phyloP scores from a whole-genome alignment of 1,140 invertebrate genomes.

The Holotrichia oblita region DNA sequence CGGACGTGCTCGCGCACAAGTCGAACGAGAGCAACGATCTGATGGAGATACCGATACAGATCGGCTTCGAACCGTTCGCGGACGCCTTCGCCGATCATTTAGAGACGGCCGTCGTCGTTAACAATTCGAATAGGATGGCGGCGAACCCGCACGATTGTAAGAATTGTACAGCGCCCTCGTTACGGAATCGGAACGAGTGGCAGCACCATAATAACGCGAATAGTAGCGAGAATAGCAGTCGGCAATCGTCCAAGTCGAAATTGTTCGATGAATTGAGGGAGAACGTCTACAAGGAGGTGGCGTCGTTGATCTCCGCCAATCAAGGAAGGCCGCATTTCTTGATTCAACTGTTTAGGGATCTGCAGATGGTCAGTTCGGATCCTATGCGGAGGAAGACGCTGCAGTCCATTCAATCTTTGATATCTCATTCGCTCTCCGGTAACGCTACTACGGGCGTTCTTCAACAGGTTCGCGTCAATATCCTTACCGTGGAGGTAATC shows the following conservation, averaged over 20 bases:
- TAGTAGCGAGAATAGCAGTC: neutral
- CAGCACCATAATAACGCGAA: slow-evolving; percentile 45
- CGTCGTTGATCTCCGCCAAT: slow-evolving; percentile 75
- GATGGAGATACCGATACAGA: neutral
- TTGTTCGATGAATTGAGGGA: slow-evolving; percentile 72
- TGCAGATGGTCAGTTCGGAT: slow-evolving; percentile 73
- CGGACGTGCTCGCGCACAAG: slow-evolving; percentile 62
- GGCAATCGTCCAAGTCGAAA: slow-evolving; percentile 59
- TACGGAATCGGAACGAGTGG: slow-evolving; percentile 51
- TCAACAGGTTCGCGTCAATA: slow-evolving; percentile 37
- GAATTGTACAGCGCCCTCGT: slow-evolving; percentile 41
- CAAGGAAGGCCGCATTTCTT: slow-evolving; percentile 74
- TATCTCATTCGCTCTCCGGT: slow-evolving; percentile 54
- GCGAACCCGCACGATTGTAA: slow-evolving; percentile 47
- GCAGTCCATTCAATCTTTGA: slow-evolving; percentile 65
- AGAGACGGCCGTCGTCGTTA: slow-evolving; percentile 36
- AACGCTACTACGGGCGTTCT: slow-evolving; percentile 37
- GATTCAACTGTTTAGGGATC: slow-evolving; percentile 72
- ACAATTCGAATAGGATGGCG: slow-evolving; percentile 44
- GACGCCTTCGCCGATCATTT: slow-evolving; percentile 14
- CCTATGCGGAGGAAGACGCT: slow-evolving; percentile 69
- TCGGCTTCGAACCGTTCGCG: slow-evolving; percentile 4
- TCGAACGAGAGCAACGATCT: slow-evolving; percentile 37
- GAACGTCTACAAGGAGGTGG: slow-evolving; percentile 75
- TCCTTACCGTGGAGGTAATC: too few species aligned